Evolutionary conservation across 2,888 invertebrate genomes (phyloP), one percentile per base, ranked within the genome.

Genomic region (Himalopsyche japonica): DNA sequence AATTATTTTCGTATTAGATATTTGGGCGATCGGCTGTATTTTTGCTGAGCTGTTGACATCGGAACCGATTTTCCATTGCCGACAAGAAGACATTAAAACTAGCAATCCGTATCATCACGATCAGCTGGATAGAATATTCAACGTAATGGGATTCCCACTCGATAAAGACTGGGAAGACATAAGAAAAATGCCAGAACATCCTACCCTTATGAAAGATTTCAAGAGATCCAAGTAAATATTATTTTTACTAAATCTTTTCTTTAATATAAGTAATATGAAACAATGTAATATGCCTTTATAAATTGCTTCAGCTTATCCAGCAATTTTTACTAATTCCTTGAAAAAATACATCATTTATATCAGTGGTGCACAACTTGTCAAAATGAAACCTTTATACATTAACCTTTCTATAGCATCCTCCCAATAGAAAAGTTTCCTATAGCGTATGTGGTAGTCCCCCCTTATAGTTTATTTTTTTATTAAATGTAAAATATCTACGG

Each of bases 61-160:
- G 0, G 99, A 99, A 90, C 99, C 99, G 15, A 99, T 99, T 89
- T 99, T 99, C 91, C 99, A 99, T 89, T 99, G 99, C 91, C 95
- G 99, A 7, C 99, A 99, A 92, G 99, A 99, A 92, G 99, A 99
- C 89, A 99, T 99, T 85, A 99, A 99, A 91, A 99, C 99, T 0
- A 98, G 98, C 89, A 99, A 99, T 92, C 99, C 99, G 0, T 99
- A 99, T 90, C 99, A 99, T 90, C 99, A 99, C 89, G 99, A 99
- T 90, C 99, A 99, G 90, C 91, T 99, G 82, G 99, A 99, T 91
- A 94, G 99, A 89, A 99, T 99, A 92, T 99, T 99, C 91, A 98
- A 98, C 91, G 99, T 99, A 0, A 99, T 99, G 99, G 99, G 99
- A 24, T 99, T 99, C 90, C 99, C 99, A 0, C 95, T 95, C 89